Evolutionary conservation across 2,888 invertebrate genomes (phyloP), one percentile per base, ranked within the genome.

Genomic region (Cordilura impudica): DNA sequence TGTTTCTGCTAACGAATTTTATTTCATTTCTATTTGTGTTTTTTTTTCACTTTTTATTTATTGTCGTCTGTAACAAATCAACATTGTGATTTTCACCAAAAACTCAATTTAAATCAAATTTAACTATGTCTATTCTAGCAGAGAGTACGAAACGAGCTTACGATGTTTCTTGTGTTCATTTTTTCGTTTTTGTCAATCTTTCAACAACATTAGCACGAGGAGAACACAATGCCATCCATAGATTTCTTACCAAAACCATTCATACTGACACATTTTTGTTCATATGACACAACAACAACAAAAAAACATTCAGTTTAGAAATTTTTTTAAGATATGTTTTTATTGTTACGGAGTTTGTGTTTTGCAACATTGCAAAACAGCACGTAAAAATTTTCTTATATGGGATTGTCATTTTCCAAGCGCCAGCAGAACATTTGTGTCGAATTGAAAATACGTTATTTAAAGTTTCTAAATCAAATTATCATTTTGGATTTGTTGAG

Each of bases 71-170:
- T 51, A 79, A 43, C 79, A 79, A 79, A 79, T 79, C 79, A 78
- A 74, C 74, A 63, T 75, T 79, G 79, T 72, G 79, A 79, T 75
- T 79, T 75, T 66, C 79, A 67, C 79, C 79, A 71, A 67, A 79
- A 79, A 79, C 79, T 79, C 75, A 79, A 79, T 79, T 79, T 79
- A 79, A 79, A 79, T 79, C 75, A 79, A 79, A 79, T 79, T 79
- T 79, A 79, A 79, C 79, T 75, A 79, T 72, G 71, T 75, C 71
- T 63, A 63, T 49, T 49, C 21, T 35, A n/a, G 29, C 16, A 23
- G 47, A 19, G 35, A 39, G n/a, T 39, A 39, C 35, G 35, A 2
- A 39, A 39, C 12, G n/a, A 39, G 35, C 35, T n/a, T 39, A 39
- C 35, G 4, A 39, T 39, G n/a, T 26, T 4, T 26, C 6, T 26